Conservation (phyloP, 2,888 invertebrate species). For the Thera obeliscata region DNA sequence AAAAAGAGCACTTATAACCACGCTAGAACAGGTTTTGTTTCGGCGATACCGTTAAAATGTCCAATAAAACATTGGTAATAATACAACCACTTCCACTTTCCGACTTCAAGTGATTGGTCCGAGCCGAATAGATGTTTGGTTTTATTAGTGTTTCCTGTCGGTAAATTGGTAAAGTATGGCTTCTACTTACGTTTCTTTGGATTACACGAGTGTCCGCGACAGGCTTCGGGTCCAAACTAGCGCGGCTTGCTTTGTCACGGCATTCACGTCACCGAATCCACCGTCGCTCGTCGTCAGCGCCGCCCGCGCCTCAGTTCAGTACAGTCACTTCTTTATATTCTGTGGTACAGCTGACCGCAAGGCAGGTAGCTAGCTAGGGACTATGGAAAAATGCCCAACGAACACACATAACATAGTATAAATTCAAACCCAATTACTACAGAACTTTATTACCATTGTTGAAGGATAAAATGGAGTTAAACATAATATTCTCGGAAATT, state of each 20-base stretch:
- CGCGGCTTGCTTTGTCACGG: slow-evolving; percentile 20
- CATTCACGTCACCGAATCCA: not conserved
- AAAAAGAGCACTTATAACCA: slow-evolving; percentile 20
- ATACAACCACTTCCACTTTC: slow-evolving; percentile 2
- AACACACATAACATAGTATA: too few relatives aligned
- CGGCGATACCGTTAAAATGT: slow-evolving; percentile 3
- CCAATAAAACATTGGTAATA: slow-evolving; percentile 5
- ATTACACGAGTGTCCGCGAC: slow-evolving; percentile 27
- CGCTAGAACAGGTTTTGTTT: slow-evolving; percentile 28
- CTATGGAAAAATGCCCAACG: too few relatives aligned
- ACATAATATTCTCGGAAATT: too few relatives aligned
- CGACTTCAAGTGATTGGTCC: slow-evolving; percentile 9
- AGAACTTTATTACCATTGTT: too few relatives aligned
- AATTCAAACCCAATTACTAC: too few relatives aligned
- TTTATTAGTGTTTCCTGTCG: slow-evolving; percentile 51
- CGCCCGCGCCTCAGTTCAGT: too few relatives aligned
- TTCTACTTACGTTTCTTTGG: slow-evolving; percentile 49
- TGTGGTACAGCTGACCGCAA: too few relatives aligned
- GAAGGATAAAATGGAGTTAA: too few relatives aligned
- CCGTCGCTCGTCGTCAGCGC: too few relatives aligned
- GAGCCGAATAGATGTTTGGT: slow-evolving; percentile 40
- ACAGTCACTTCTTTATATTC: too few relatives aligned
- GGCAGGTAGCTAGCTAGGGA: too few relatives aligned
- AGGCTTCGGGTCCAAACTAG: slow-evolving; percentile 36
- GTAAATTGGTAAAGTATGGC: slow-evolving; percentile 50